Base-by-base conservation (phyloP, 1,140 invertebrate genomes). In the Camponotus pennsylvanicus region DNA sequence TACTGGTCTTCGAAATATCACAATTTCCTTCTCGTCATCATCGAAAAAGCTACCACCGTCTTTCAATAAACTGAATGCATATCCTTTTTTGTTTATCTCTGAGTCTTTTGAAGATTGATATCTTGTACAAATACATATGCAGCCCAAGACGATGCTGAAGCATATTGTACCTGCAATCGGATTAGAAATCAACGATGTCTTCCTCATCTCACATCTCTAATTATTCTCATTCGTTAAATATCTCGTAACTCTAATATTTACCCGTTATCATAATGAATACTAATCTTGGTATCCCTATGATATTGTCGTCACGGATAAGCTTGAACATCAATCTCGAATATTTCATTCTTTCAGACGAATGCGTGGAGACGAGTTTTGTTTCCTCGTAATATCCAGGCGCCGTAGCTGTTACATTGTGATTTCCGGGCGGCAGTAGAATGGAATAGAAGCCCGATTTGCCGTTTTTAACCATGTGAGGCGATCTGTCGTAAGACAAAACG, bases 231-330 rank as follows among this genome's bases (percentile, higher is more conserved):
- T 85, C 34, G 80, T 84, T 45, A 42, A 32, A 34, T 18, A 63
- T 79, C 18, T 18, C 18, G 5, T 21, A 11, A 91, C 85, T 76
- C 86, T 37, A 4, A 52, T 52, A 80, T 66, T 93, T 93, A 97
- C 97, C 97, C 85, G 97, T 94, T 3, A 98, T 90, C 85, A 97
- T 96, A 61, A 98, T 96, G 92, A 98, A 98, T 1, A 97, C 95
- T 9, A 97, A 93, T 52, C 97, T 95, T 0, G 97, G 97, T 94
- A 98, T 94, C 1, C 97, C 97, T 84, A 97, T 93, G 45, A 98
- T 95, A 61, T 94, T 96, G 78, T 97, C 96, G 92, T 98, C 96
- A 37, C 94, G 94, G 42, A 95, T 95, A 75, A 98, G 91, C 83
- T 96, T 97, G 59, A 98, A 96, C 79, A 98, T 95, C 1, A 98